Percentiles rank a stretch among this genome's conserved stretches.
These are phyloP conservation scores for Hippocampus barbouri DNA, from an alignment of 2,113 vertebrate genomes.

Conservation along the genomic window DNA sequence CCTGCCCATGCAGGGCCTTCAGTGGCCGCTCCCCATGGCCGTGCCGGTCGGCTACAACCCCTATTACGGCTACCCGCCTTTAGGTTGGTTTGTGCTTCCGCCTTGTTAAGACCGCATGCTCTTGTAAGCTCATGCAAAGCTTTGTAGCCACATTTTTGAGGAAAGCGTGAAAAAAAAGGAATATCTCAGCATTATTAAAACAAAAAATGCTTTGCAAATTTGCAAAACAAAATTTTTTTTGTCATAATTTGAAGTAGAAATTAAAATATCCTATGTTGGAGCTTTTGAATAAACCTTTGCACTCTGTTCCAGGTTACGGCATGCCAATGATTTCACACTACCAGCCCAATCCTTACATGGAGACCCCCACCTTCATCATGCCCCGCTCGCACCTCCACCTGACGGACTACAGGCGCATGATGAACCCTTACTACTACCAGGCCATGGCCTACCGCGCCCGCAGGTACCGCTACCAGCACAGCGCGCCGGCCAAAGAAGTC, in stretches of 20 bases:
- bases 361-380: constrained; percentile 67
- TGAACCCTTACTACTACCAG: constrained; percentile 68
- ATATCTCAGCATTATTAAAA: too few species aligned
- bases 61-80: constrained; percentile 58
- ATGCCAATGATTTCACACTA: constrained; percentile 64
- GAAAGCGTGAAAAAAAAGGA: too few species aligned
- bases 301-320: constrained; percentile 54
- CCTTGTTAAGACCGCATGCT: neutral
- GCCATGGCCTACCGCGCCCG: constrained; percentile 71
- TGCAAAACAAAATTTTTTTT: too few species aligned
- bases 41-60: constrained; percentile 65
- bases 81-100: constrained; percentile 46
- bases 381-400: constrained; percentile 70
- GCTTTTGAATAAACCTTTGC: neutral
- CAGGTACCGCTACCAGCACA: constrained; percentile 67
- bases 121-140: neutral
- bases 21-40: constrained; percentile 65
- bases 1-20: constrained; percentile 68
- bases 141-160: too few species aligned
- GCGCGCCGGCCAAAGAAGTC: constrained; percentile 40
- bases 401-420: constrained; percentile 71
- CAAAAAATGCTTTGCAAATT: too few species aligned
- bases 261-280: neutral
- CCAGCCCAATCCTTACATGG: constrained; percentile 61
- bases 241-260: too few species aligned